These are phyloP conservation scores for Mamestra configurata DNA, from an alignment of 1,140 invertebrate species.

Conservation along the genomic window DNA sequence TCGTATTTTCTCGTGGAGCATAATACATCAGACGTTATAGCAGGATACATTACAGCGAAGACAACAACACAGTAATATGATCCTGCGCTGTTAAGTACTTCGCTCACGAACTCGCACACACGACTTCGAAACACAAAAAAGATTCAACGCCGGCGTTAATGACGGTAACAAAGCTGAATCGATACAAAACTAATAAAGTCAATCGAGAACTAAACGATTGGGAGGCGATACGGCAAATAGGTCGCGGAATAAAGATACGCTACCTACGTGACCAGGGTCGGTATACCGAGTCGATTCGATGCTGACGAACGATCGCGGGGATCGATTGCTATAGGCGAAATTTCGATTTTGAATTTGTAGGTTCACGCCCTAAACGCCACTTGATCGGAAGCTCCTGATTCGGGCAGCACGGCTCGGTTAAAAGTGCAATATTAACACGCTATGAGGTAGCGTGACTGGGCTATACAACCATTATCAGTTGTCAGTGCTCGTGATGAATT, in stretches of 20 bases:
- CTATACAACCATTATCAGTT: not conserved
- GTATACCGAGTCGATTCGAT: slow-evolving; percentile 39
- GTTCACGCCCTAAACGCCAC: slow-evolving; percentile 38
- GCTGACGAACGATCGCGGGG: slow-evolving; percentile 49
- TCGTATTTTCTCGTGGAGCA: not conserved
- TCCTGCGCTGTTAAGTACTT: slow-evolving; percentile 24
- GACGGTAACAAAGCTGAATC: slow-evolving; percentile 48
- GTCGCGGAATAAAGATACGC: slow-evolving; percentile 52
- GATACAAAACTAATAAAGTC: slow-evolving; percentile 53
- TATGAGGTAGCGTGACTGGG: not conserved
- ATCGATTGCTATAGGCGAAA: slow-evolving; percentile 44
- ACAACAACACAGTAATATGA: slow-evolving; percentile 22
- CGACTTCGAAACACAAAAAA: slow-evolving; percentile 43
- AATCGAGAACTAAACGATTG: slow-evolving; percentile 54
- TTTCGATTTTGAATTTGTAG: slow-evolving; percentile 50
- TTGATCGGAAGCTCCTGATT: slow-evolving; percentile 26
- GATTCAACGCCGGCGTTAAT: slow-evolving; percentile 51
- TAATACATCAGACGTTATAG: slow-evolving; percentile 13
- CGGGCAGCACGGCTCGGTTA: slow-evolving; percentile 10
- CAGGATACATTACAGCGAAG: slow-evolving; percentile 21
- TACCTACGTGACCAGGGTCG: slow-evolving; percentile 50
- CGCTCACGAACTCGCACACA: slow-evolving; percentile 35
- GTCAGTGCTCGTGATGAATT: not conserved
- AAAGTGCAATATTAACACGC: slow-evolving; percentile 32
- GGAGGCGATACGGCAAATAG: slow-evolving; percentile 55